Base-by-base conservation (phyloP, 2,888 invertebrate species). In the Autographa pulchrina region DNA sequence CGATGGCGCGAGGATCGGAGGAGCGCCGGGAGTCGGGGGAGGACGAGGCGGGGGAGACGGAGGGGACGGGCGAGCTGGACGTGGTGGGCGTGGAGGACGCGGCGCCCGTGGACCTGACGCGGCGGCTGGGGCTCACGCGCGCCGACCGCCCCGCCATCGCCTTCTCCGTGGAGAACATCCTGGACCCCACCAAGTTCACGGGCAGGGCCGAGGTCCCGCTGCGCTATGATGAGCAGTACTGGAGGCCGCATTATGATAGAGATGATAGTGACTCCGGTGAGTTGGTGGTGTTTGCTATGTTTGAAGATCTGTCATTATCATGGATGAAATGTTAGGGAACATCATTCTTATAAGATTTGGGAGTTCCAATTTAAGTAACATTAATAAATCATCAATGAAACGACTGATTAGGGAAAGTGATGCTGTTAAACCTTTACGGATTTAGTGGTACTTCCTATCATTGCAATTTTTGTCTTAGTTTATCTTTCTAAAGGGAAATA, bases 161-260 rank as follows among this genome's bases (percentile, higher is more conserved):
- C 20, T 98, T 98, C 93, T 98, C 98, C 7, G 98, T 98, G 31
- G 98, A 98, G 94, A 98, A 98, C 89, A 98, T 98, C 79, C 94
- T 98, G 82, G 98, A 98, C 92, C 98, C 98, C 5, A 98, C 97
- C 86, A 98, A 98, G 94, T 98, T 98, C 91, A 98, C 98, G 35
- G 98, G 98, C 41, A 93, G 96, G 85, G 94, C 96, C 11, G 96
- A 96, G 70, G 94, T 92, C 16, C 96, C 96, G 38, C 89, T 96
- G 74, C 92, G 95, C 87, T 97, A 94, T 88, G 96, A 92, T 85
- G 96, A 96, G 90, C 96, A 96, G 87, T 96, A 96, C 88, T 94
- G 93, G 96, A 92, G 96, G 78, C 96, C 96, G 59, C 96, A 96
- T 80, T 96, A 95, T 74, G 96, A 96, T 72, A 93, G 96, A 76